Percentiles rank a stretch among this genome's conserved stretches.
Evolutionary conservation across 2,797 vertebrate species (phyloP).

Genomic region (Tympanoctomys barrerae): DNA sequence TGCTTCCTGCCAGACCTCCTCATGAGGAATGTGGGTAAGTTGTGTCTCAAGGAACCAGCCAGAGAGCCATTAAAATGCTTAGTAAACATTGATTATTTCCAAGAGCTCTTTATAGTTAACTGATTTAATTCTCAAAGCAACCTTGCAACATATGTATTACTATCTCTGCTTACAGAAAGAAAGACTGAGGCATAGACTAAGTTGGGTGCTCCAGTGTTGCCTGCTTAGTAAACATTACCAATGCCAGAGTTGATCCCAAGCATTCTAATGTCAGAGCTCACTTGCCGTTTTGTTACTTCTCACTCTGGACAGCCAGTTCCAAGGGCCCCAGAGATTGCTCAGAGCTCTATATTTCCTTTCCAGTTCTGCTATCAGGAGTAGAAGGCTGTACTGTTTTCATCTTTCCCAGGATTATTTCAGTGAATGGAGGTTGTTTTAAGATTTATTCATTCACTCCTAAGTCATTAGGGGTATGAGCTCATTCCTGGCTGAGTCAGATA

Average conservation of each 20-base stretch:
- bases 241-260: neutral
- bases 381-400: neutral
- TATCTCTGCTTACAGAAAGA: neutral
- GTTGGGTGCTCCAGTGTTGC: neutral
- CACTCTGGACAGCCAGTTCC: neutral
- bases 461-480: slow-evolving; percentile 51
- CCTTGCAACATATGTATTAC: neutral
- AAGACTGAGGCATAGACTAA: neutral
- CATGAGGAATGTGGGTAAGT: neutral
- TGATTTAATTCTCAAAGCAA: neutral
- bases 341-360: neutral
- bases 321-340: neutral
- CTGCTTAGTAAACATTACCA: neutral
- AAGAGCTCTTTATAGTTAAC: neutral
- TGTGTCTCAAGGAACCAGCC: neutral
- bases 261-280: neutral
- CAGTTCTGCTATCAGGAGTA: neutral
- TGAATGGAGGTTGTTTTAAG: neutral
- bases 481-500: slow-evolving; percentile 34
- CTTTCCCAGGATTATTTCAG: neutral
- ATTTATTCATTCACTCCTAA: neutral
- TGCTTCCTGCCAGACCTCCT: neutral
- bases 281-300: neutral
- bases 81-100: neutral
- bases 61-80: neutral